Evolutionary conservation across 2,797 vertebrate genomes (phyloP).

Genomic region (Mormyrops boulengeri): DNA sequence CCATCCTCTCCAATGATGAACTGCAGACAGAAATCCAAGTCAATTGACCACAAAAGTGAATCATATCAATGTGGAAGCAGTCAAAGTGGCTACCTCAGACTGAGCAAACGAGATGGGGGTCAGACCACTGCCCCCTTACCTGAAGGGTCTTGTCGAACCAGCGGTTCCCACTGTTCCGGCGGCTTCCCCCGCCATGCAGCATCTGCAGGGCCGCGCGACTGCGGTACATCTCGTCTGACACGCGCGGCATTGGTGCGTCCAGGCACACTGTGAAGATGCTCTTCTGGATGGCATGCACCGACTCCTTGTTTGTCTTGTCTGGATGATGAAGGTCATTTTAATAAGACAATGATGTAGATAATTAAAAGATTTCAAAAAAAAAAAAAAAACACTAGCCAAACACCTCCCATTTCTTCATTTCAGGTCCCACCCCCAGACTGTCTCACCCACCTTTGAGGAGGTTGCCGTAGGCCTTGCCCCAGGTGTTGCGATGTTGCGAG

Average conservation of each 20-base stretch:
- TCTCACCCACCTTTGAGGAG: constrained; percentile 73
- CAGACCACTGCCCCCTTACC: constrained; percentile 47
- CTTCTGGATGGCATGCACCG: constrained; percentile 76
- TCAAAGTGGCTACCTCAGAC: neutral
- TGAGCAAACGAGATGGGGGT: neutral
- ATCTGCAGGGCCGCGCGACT: constrained; percentile 32
- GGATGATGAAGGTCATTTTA: neutral
- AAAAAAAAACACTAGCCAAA: neutral
- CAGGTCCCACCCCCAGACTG: neutral
- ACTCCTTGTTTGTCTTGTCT: constrained; percentile 86
- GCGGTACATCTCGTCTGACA: constrained; percentile 64
- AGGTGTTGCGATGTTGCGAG: constrained; percentile 81
- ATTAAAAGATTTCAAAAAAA: neutral
- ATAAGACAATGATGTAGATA: neutral
- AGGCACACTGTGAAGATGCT: constrained; percentile 89
- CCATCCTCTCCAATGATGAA: constrained; percentile 90
- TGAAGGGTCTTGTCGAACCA: constrained; percentile 98
- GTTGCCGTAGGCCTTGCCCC: constrained; percentile 80
- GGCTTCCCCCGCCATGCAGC: constrained; percentile 56
- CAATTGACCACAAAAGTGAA: neutral
- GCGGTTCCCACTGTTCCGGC: constrained; percentile 83
- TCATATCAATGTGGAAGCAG: neutral
- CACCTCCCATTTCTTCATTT: neutral
- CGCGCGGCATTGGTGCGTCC: constrained; percentile 68
- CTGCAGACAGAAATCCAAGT: constrained; percentile 46